These are phyloP conservation scores for Harmothoe impar DNA, from an alignment of 2,888 invertebrate species.

Conservation along the genomic window DNA sequence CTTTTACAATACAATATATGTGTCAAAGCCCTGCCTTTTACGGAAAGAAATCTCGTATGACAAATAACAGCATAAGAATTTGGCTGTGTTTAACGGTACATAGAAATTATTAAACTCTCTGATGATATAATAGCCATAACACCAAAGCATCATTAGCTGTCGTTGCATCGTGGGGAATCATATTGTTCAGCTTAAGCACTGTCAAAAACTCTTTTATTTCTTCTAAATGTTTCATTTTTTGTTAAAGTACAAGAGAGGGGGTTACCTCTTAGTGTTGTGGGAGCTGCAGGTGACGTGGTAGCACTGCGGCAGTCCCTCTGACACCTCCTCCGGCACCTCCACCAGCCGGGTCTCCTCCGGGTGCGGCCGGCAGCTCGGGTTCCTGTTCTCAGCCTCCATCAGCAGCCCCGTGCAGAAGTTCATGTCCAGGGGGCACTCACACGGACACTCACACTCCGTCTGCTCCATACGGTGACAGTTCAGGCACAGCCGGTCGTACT, in stretches of 20 bases:
- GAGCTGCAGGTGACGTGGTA: slow-evolving; percentile 62
- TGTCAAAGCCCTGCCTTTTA: too few relatives aligned
- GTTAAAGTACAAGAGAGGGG: too few relatives aligned
- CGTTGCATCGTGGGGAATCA: too few relatives aligned
- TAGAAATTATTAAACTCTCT: too few relatives aligned
- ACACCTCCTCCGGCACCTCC: slow-evolving; percentile 61
- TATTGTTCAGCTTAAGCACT: too few relatives aligned
- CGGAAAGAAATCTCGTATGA: too few relatives aligned
- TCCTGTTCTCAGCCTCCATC: slow-evolving; percentile 81
- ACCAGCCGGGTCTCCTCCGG: slow-evolving; percentile 72
- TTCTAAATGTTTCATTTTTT: background rate
- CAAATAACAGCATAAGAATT: too few relatives aligned
- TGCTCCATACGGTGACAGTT: slow-evolving; percentile 97
- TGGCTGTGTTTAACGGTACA: too few relatives aligned
- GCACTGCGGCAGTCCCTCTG: slow-evolving; percentile 67
- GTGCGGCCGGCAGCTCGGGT: slow-evolving; percentile 82
- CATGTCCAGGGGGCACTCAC: slow-evolving; percentile 90
- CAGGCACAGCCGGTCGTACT: slow-evolving; percentile 92
- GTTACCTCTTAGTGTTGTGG: slow-evolving; percentile 63
- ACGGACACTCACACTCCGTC: slow-evolving; percentile 96
- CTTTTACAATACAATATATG: too few relatives aligned
- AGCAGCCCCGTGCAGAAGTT: slow-evolving; percentile 84
- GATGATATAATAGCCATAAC: too few relatives aligned
- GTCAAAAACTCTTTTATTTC: too few relatives aligned
- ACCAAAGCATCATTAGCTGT: too few relatives aligned